Evolutionary conservation across 2,113 vertebrate species (phyloP).

Genomic region (Sialia sialis): DNA sequence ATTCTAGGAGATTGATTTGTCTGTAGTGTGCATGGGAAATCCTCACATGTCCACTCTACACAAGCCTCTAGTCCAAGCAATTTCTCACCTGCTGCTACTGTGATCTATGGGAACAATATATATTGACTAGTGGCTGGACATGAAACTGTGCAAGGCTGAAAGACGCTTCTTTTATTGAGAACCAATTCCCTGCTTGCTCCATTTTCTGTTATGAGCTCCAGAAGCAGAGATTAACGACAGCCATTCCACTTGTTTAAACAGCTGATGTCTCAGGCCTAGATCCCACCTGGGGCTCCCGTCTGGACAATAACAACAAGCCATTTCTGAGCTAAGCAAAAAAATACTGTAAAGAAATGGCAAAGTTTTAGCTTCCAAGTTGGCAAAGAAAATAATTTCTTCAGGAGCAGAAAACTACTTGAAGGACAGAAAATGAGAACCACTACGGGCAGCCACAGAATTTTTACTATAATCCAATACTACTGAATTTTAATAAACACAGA

Average conservation of each 20-base stretch:
- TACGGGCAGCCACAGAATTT: background rate
- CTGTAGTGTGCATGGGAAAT: conserved; percentile 20
- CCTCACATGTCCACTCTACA: conserved; percentile 17
- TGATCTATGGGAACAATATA: conserved; percentile 60
- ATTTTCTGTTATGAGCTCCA: conserved; percentile 62
- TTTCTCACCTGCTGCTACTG: conserved; percentile 32
- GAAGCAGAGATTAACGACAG: conserved; percentile 61
- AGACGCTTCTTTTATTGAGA: conserved; percentile 55
- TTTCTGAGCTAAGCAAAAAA: conserved; percentile 27
- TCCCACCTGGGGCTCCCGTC: conserved; percentile 52
- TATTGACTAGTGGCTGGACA: conserved; percentile 65
- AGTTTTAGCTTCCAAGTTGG: conserved; percentile 14
- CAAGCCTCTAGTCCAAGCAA: conserved; percentile 11
- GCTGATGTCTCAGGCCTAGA: conserved; percentile 44
- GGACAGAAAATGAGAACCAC: background rate
- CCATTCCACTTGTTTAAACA: conserved; percentile 61
- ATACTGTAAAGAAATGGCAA: background rate
- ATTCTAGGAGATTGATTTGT: conserved; percentile 45
- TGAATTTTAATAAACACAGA: background rate
- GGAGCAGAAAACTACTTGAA: background rate
- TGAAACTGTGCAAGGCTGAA: conserved; percentile 55
- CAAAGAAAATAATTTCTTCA: conserved; percentile 10
- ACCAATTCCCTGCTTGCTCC: conserved; percentile 51
- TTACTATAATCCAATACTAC: background rate
- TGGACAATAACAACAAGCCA: conserved; percentile 46